Evolutionary conservation across 1,140 invertebrate genomes (phyloP), one percentile per base, ranked within the genome.

Genomic region (Zelostemma sp.): DNA sequence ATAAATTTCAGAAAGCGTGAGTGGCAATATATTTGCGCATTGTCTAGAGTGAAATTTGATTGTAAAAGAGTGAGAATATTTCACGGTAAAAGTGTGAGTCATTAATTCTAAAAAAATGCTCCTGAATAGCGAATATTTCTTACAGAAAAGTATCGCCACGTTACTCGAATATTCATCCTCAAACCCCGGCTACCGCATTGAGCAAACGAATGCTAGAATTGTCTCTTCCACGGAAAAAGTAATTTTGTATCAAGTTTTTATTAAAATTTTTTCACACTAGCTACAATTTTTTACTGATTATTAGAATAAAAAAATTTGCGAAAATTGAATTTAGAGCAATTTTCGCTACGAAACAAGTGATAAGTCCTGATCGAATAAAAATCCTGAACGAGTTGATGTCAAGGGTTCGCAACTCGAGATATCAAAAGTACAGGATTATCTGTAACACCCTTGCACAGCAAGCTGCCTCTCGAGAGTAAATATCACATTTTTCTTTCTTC

Each of bases 381-480:
- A 67, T 35, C 35, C 46, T 79, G 16, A 57, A 45, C 47, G 46
- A 67, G 33, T 49, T 74, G 17, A 64, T 81, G 50, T 47, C 33
- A 48, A 68, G 61, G 15, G 57, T 75, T 40, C 68, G 58, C 25
- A 78, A 75, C 48, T 78, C 80, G n/a, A 66, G 74, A 12, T 83
- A 83, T 58, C 75, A 74, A 14, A 77, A 73, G 28, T 82, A 81
- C 58, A 72, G 79, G 40, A 57, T 77, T 50, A 76, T 83, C 67
- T 79, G 79, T 57, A 79, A 76, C 63, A 68, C 73, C 1, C 69
- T 78, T 8, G 48, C 48, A 4, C 56, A 72, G 28, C 76, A 78
- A 49, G 75, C 72, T 49, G 46, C 59, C 28, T 66, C 62, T 16
- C 72, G 67, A 45, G 72, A 73, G 79, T 81, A 75, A 77, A 70